Conservation (phyloP, 2,888 invertebrate genomes). For the Scaptomyza caliginosa region DNA sequence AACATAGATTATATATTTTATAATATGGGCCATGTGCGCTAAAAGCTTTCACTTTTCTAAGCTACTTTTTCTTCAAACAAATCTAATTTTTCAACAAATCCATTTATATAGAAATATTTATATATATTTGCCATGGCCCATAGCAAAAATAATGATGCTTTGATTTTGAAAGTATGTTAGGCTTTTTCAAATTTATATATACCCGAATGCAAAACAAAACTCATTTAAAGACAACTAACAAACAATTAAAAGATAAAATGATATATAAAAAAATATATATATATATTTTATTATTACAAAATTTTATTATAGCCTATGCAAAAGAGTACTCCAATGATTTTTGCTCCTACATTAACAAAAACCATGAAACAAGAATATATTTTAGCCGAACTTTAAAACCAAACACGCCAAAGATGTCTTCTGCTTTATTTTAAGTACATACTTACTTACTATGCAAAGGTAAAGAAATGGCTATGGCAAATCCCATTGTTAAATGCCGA, state of each 20-base stretch:
- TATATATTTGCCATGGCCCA: conserved; percentile 47
- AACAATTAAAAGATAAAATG: conserved; percentile 39
- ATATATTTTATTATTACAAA: conserved; percentile 74
- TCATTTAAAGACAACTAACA: conserved; percentile 28
- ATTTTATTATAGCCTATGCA: conserved; percentile 69
- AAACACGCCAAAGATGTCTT: conserved; percentile 76
- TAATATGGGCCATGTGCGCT: conserved; percentile 37
- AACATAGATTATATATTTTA: conserved; percentile 29
- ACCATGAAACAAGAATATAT: conserved; percentile 39
- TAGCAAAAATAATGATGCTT: conserved; percentile 50
- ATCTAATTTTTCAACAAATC: conserved; percentile 18
- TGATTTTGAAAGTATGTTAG: conserved; percentile 60
- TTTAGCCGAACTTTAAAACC: conserved; percentile 62
- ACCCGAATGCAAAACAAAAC: conserved; percentile 33
- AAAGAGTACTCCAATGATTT: conserved; percentile 71
- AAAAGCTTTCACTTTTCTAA: conserved; percentile 36
- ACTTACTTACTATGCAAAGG: conserved; percentile 40
- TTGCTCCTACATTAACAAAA: conserved; percentile 60
- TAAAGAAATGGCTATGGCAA: conserved; percentile 22
- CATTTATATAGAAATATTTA: background rate
- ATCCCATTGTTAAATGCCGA: conserved; percentile 29
- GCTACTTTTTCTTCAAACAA: conserved; percentile 24
- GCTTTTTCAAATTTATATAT: conserved; percentile 75
- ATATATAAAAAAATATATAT: conserved; percentile 44
- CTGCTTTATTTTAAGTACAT: conserved; percentile 74